Evolutionary conservation across 2,888 invertebrate genomes (phyloP).

Genomic region (Meta bourneti): DNA sequence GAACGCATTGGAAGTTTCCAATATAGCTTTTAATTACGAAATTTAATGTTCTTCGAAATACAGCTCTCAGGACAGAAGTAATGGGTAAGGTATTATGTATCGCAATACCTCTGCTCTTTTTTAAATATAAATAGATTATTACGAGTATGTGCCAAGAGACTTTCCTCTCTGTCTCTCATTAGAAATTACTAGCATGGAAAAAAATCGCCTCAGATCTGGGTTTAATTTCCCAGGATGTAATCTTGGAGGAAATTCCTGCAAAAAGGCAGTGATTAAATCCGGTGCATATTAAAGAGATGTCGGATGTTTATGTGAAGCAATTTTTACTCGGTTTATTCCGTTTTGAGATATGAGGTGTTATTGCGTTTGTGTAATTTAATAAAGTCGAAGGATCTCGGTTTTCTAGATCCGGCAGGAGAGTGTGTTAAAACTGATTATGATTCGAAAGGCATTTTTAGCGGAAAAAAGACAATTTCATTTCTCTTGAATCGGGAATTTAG

Average conservation of each 20-base stretch:
- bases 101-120: not conserved
- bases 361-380: slow-evolving; percentile 1
- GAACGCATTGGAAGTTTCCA: not conserved
- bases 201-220: not conserved
- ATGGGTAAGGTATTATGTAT: slow-evolving; percentile 2
- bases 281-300: not conserved
- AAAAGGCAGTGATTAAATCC: not conserved
- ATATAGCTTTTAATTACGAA: slow-evolving; percentile 32
- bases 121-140: not conserved
- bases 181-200: not conserved
- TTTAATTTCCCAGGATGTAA: not conserved
- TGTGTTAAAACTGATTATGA: not conserved
- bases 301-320: not conserved
- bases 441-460: not conserved
- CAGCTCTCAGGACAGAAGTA: not conserved
- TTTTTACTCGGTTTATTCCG: not conserved
- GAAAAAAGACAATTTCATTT: not conserved
- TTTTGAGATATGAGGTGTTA: not conserved
- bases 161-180: not conserved
- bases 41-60: slow-evolving; percentile 25
- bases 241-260: not conserved
- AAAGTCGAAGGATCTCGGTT: not conserved
- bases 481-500: not conserved
- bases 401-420: not conserved
- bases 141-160: not conserved